Evolutionary conservation across 2,797 vertebrate genomes (phyloP).

Genomic region (Xiphorhynchus erythropygius): DNA sequence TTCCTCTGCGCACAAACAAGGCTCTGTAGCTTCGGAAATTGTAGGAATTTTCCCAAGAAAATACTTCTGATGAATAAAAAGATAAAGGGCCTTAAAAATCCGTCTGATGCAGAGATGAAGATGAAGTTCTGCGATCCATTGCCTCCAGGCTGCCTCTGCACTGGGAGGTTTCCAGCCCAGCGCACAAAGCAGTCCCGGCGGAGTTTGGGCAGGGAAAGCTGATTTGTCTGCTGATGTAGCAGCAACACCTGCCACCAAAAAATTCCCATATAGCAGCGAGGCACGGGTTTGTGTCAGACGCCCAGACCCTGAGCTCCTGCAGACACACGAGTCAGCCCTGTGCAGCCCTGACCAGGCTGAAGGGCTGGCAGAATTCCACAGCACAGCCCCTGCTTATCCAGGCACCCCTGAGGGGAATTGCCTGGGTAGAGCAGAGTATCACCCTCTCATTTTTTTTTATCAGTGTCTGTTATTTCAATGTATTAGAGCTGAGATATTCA

Average conservation of each 20-base stretch:
- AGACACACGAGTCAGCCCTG: background rate
- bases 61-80: background rate
- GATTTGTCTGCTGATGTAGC: background rate
- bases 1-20: background rate
- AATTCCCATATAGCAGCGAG: accelerated
- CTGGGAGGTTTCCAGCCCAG: background rate
- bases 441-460: background rate
- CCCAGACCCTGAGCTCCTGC: accelerated
- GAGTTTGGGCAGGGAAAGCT: background rate
- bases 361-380: background rate
- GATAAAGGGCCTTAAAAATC: background rate
- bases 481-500: slow-evolving; percentile 43
- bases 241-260: background rate
- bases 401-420: background rate
- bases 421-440: background rate
- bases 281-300: accelerated
- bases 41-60: background rate
- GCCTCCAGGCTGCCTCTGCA: accelerated
- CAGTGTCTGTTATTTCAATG: slow-evolving; percentile 38
- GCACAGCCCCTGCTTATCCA: accelerated
- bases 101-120: background rate
- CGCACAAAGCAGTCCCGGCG: background rate
- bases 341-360: accelerated
- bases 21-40: background rate
- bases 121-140: background rate